phyloP scores from a whole-genome alignment of 37 sponge, comb jelly and placozoan genomes.

The Cliona cf. orientalis region DNA sequence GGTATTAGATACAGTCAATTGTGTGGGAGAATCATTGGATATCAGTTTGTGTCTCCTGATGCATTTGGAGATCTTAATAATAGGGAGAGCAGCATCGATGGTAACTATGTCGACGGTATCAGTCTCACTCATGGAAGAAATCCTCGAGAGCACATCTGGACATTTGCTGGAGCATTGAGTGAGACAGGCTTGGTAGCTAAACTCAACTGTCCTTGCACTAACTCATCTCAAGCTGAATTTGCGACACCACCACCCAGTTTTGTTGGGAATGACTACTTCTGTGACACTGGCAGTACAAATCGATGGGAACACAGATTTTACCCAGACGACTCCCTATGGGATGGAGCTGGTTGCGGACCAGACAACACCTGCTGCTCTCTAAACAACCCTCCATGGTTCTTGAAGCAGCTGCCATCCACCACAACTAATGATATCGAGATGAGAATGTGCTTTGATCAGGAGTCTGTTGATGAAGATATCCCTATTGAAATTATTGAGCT shows the following conservation, averaged over 20 bases:
- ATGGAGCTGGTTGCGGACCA: constrained; percentile 54
- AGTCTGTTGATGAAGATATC: background rate
- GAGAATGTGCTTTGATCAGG: constrained; percentile 47
- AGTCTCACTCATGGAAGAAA: too few species aligned
- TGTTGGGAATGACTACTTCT: constrained; percentile 41
- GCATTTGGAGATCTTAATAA: too few species aligned
- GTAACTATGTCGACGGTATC: too few species aligned
- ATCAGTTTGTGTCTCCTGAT: too few species aligned
- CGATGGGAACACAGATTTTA: constrained; percentile 2
- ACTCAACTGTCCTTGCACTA: constrained; percentile 22
- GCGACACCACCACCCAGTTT: constrained; percentile 8
- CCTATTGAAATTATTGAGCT: constrained; percentile 18
- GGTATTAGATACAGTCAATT: too few species aligned
- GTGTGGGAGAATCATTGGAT: too few species aligned
- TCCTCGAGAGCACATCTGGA: too few species aligned
- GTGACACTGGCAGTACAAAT: constrained; percentile 46
- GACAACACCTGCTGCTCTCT: constrained; percentile 52
- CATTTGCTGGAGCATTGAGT: too few species aligned
- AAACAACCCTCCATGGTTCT: constrained; percentile 58
- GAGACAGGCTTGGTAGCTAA: too few species aligned
- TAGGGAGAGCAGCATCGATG: too few species aligned
- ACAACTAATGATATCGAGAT: constrained; percentile 47
- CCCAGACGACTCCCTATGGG: constrained; percentile 56
- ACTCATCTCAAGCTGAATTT: background rate
- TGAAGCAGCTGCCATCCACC: constrained; percentile 15